These are phyloP conservation scores for Temnothorax rugatulus DNA, from an alignment of 2,888 invertebrate species.

Conservation along the genomic window DNA sequence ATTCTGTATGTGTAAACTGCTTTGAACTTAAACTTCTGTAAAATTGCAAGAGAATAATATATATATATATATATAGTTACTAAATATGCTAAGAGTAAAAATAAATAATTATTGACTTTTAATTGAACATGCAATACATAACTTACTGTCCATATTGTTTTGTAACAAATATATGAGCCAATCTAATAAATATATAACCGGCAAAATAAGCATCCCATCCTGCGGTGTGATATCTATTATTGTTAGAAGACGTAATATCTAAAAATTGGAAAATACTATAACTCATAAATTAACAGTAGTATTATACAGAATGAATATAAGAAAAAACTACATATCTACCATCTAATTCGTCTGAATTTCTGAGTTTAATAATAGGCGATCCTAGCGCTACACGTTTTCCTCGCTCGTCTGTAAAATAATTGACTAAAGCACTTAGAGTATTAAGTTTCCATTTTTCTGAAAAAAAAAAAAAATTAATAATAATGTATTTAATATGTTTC, in stretches of 20 bases:
- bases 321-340: conserved; percentile 15
- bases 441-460: conserved; percentile 87
- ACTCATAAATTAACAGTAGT: conserved; percentile 6
- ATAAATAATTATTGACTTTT: conserved; percentile 15
- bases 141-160: conserved; percentile 86
- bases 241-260: neutral
- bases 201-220: conserved; percentile 94
- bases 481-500: neutral
- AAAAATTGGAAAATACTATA: neutral
- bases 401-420: conserved; percentile 88
- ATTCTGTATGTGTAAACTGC: conserved; percentile 86
- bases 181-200: conserved; percentile 90
- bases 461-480: conserved; percentile 60
- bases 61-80: neutral
- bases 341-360: neutral
- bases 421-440: conserved; percentile 88
- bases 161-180: conserved; percentile 89
- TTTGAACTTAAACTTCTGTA: conserved; percentile 69
- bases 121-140: neutral
- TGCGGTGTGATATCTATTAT: conserved; percentile 89
- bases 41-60: conserved; percentile 41
- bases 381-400: conserved; percentile 84
- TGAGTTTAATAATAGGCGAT: conserved; percentile 79
- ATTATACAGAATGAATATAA: neutral
- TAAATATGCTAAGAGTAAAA: conserved; percentile 20